These are phyloP conservation scores for Liparis tanakae DNA, from an alignment of 2,797 vertebrate species.

Conservation along the genomic window DNA sequence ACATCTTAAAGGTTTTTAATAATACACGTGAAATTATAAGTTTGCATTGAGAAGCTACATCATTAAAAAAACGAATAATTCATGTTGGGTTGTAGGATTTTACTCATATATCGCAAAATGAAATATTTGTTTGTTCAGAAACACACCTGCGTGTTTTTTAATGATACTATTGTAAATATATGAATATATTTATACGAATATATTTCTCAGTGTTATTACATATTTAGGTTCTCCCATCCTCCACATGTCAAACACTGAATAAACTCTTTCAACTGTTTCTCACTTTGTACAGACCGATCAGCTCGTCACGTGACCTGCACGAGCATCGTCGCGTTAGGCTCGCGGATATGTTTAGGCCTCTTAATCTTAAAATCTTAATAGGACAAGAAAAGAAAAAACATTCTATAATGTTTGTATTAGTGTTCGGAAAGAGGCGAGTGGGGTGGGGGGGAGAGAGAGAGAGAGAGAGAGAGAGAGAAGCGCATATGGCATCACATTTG, in stretches of 20 bases:
- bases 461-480: constrained; percentile 25
- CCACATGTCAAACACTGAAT: too few relatives aligned
- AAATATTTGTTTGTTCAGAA: neutral
- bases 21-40: neutral
- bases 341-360: neutral
- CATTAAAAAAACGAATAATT: neutral
- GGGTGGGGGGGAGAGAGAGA: too few relatives aligned
- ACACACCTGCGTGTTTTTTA: neutral
- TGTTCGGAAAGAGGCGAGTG: neutral
- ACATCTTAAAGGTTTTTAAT: neutral
- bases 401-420: neutral
- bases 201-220: neutral
- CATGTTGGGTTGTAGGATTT: neutral
- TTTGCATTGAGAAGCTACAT: neutral
- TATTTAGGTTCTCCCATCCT: too few relatives aligned
- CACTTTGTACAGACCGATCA: neutral
- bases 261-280: neutral
- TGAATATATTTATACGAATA: too few relatives aligned
- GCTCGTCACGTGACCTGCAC: neutral
- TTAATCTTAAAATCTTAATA: neutral
- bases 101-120: neutral
- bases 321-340: too few relatives aligned
- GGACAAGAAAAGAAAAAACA: neutral
- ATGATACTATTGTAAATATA: too few relatives aligned
- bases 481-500: constrained; percentile 61